Evolutionary conservation across 2,888 invertebrate genomes (phyloP).

Genomic region (Linnaemya tessellans): DNA sequence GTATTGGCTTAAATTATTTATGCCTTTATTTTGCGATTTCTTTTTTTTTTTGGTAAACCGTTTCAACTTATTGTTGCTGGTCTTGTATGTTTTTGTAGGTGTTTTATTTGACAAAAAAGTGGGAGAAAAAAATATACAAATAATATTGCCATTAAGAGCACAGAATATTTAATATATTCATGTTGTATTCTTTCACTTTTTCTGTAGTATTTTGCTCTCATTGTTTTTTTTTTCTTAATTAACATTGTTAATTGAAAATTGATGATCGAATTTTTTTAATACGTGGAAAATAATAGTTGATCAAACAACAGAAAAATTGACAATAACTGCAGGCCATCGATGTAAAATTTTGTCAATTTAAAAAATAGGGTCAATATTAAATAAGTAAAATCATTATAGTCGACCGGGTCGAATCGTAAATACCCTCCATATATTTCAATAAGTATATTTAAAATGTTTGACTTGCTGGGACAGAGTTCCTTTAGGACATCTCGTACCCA

Average conservation of each 20-base stretch:
- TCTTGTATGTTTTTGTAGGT: background rate
- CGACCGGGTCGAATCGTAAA: too few species aligned
- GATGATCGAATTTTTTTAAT: slow-evolving; percentile 28
- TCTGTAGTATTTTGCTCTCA: background rate
- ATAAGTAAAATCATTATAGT: too few species aligned
- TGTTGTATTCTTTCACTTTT: slow-evolving; percentile 14
- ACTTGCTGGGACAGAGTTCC: too few species aligned
- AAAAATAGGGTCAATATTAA: too few species aligned
- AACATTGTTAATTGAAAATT: slow-evolving; percentile 42
- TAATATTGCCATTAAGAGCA: slow-evolving; percentile 52
- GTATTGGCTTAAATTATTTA: background rate
- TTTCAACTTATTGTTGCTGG: too few species aligned
- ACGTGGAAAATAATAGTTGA: background rate
- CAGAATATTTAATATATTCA: slow-evolving; percentile 21
- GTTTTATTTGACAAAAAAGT: background rate
- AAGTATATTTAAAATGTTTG: too few species aligned
- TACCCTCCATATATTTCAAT: too few species aligned
- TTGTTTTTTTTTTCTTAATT: slow-evolving; percentile 21
- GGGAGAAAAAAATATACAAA: background rate
- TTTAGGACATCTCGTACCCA: too few species aligned
- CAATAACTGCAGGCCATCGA: background rate
- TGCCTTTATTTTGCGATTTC: background rate
- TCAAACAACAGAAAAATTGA: slow-evolving; percentile 13
- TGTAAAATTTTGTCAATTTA: too few species aligned
- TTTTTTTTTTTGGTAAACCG: background rate